Percentiles rank a stretch among this genome's conserved stretches.
These are phyloP conservation scores for Temnothorax curvispinosus DNA, from an alignment of 1,140 invertebrate genomes.

Conservation along the genomic window DNA sequence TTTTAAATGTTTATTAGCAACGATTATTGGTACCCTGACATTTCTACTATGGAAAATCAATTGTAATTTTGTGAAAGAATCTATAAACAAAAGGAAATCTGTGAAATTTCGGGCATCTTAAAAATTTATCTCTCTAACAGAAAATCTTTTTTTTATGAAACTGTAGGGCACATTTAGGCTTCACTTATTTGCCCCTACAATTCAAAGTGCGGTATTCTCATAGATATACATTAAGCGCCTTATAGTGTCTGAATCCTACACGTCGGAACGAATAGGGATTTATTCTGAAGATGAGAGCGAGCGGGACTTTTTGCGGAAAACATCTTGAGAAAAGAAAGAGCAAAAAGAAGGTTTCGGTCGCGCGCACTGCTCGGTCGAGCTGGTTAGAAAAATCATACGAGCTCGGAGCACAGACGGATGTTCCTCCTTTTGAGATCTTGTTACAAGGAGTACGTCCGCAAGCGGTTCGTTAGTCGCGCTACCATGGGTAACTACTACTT, in stretches of 20 bases:
- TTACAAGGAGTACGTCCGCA: slow-evolving; percentile 60
- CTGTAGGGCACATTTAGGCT: neutral
- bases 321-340: slow-evolving; percentile 4
- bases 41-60: neutral
- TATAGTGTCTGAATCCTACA: slow-evolving; percentile 27
- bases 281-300: slow-evolving; percentile 48
- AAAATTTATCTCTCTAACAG: neutral
- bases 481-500: slow-evolving; percentile 42
- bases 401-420: slow-evolving; percentile 54
- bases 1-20: neutral
- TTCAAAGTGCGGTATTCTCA: neutral
- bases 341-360: slow-evolving; percentile 27
- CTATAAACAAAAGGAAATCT: neutral
- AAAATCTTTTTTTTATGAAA: slow-evolving; percentile 8
- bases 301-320: slow-evolving; percentile 13
- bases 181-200: neutral
- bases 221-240: slow-evolving; percentile 34
- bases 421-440: slow-evolving; percentile 60
- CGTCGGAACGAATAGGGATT: slow-evolving; percentile 38
- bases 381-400: slow-evolving; percentile 58
- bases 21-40: neutral
- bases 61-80: neutral
- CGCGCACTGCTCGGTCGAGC: slow-evolving; percentile 13
- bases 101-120: neutral
- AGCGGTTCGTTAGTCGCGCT: slow-evolving; percentile 69